These are phyloP conservation scores for Tolypeutes matacus DNA, from an alignment of 2,797 vertebrate genomes.

Conservation along the genomic window DNA sequence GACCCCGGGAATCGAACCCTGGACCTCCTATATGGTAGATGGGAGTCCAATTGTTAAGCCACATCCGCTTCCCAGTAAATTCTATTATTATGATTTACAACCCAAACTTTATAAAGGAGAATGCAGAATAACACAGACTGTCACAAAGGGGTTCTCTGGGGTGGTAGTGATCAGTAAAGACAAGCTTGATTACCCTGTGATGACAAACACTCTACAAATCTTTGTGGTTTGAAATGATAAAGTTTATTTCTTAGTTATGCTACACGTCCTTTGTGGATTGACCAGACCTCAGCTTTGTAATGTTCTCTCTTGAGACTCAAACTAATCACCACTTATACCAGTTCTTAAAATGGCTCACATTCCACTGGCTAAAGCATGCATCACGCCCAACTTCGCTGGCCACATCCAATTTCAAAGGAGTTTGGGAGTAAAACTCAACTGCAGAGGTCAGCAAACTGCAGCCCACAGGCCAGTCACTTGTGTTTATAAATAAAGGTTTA, in stretches of 20 bases:
- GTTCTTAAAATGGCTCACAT: background rate
- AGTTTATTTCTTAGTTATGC: background rate
- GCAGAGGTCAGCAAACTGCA: background rate
- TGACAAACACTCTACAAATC: background rate
- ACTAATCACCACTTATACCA: background rate
- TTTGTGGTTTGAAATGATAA: background rate
- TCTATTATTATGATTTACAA: too few species aligned
- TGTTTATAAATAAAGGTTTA: constrained; percentile 23
- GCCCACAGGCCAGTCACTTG: background rate
- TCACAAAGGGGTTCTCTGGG: background rate
- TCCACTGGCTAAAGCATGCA: background rate
- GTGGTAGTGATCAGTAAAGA: background rate
- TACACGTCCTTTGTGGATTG: background rate
- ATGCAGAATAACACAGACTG: background rate
- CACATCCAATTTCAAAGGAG: background rate
- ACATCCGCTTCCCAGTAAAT: too few species aligned
- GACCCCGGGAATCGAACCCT: too few species aligned
- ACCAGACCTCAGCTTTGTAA: background rate
- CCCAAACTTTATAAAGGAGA: too few species aligned
- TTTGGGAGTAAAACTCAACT: background rate
- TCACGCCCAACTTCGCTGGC: background rate
- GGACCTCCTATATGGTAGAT: too few species aligned
- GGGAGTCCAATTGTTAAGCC: too few species aligned
- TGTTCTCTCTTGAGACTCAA: background rate
- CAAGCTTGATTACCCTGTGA: background rate